Percentiles rank a stretch among this genome's conserved stretches.
These are phyloP conservation scores for Corynorhinus townsendii DNA, from an alignment of 2,113 vertebrate species.

Conservation along the genomic window DNA sequence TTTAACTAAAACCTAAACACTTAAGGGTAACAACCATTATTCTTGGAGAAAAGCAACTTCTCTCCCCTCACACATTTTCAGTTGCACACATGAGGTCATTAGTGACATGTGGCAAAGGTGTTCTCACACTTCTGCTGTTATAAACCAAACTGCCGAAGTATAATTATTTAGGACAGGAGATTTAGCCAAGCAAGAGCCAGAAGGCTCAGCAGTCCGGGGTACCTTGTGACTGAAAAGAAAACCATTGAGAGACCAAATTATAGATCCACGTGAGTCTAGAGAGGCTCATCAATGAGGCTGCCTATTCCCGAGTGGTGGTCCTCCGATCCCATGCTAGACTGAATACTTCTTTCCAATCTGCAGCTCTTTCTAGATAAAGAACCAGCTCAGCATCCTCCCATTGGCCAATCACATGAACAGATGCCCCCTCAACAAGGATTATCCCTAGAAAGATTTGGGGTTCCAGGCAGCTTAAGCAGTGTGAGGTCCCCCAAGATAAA, in stretches of 20 bases:
- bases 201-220: background rate
- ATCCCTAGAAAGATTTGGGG: background rate
- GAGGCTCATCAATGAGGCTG: accelerated
- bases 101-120: background rate
- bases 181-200: background rate
- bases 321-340: background rate
- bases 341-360: background rate
- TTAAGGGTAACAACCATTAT: background rate
- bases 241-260: accelerated
- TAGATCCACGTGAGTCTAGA: background rate
- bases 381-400: too few relatives aligned
- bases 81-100: background rate
- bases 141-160: background rate
- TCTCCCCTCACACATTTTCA: background rate
- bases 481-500: background rate
- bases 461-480: background rate
- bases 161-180: background rate
- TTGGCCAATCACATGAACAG: accelerated
- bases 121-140: background rate
- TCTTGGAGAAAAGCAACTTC: background rate
- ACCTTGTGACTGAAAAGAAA: background rate
- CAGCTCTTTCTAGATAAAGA: background rate
- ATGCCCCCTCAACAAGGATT: background rate
- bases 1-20: background rate
- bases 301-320: background rate